Evolutionary conservation across 2,888 invertebrate genomes (phyloP).

Genomic region (Arenicola marina): DNA sequence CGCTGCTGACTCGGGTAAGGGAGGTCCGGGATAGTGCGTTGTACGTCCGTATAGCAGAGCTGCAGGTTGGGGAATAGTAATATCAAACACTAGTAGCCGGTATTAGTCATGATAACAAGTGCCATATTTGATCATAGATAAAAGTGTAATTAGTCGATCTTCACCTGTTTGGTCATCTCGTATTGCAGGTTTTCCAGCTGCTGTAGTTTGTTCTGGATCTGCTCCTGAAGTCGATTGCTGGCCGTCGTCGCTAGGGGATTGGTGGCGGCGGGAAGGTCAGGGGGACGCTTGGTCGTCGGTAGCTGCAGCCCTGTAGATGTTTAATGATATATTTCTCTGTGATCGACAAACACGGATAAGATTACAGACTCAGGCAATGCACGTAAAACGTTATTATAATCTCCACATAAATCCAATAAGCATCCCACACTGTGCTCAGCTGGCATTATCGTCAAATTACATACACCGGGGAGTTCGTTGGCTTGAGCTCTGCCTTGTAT

Average conservation of each 20-base stretch:
- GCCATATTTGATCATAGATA: background rate
- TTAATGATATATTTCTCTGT: background rate
- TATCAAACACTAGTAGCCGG: background rate
- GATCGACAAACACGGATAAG: no score
- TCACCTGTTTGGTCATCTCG: conserved; percentile 55
- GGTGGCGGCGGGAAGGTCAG: background rate
- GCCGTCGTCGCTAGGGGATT: background rate
- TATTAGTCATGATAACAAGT: no score
- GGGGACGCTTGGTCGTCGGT: background rate
- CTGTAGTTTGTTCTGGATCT: conserved; percentile 38
- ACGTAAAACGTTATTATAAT: no score
- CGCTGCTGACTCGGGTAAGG: no score
- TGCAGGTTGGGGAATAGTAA: background rate
- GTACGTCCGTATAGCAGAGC: no score
- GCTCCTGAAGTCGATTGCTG: background rate
- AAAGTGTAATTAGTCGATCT: background rate
- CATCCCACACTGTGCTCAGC: no score
- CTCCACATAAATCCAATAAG: no score
- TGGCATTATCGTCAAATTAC: no score
- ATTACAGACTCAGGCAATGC: no score
- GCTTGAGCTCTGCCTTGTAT: background rate
- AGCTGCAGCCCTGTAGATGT: background rate
- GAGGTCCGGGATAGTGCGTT: no score
- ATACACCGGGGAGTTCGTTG: no score
- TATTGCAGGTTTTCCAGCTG: conserved; percentile 58